These are phyloP conservation scores for Neosalanx taihuensis DNA, from an alignment of 2,797 vertebrate genomes.

Conservation along the genomic window DNA sequence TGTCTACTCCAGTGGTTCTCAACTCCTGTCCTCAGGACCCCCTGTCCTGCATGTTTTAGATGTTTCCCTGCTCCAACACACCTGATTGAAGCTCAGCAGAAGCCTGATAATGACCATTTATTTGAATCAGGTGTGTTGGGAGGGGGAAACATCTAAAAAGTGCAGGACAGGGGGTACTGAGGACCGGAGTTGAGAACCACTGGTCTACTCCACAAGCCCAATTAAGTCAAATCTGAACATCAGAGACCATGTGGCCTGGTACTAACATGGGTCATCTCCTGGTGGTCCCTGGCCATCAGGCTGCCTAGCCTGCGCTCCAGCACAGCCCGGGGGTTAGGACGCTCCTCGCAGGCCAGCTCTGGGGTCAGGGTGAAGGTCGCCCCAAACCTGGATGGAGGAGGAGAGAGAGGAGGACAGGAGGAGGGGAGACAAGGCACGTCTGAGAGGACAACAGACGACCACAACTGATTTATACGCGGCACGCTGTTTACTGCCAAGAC, in stretches of 20 bases:
- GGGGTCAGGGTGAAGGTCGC: slow-evolving; percentile 84
- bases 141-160: too few relatives aligned
- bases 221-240: neutral
- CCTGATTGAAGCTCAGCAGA: too few relatives aligned
- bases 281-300: slow-evolving; percentile 78
- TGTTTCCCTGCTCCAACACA: too few relatives aligned
- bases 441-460: neutral
- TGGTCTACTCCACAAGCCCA: too few relatives aligned
- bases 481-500: neutral
- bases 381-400: slow-evolving; percentile 79
- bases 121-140: too few relatives aligned
- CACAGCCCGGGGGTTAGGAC: slow-evolving; percentile 57
- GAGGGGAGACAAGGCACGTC: too few relatives aligned
- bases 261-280: slow-evolving; percentile 91
- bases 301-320: slow-evolving; percentile 82
- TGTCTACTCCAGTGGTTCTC: too few relatives aligned
- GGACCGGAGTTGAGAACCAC: too few relatives aligned
- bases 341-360: slow-evolving; percentile 74
- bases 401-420: neutral
- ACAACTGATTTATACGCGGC: slow-evolving; percentile 7
- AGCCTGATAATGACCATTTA: too few relatives aligned
- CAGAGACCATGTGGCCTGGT: neutral
- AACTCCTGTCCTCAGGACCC: too few relatives aligned
- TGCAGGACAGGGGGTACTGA: too few relatives aligned
- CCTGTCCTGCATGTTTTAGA: too few relatives aligned